phyloP scores from a whole-genome alignment of 2,113 vertebrate genomes.

The Triplophysa tibetana region DNA sequence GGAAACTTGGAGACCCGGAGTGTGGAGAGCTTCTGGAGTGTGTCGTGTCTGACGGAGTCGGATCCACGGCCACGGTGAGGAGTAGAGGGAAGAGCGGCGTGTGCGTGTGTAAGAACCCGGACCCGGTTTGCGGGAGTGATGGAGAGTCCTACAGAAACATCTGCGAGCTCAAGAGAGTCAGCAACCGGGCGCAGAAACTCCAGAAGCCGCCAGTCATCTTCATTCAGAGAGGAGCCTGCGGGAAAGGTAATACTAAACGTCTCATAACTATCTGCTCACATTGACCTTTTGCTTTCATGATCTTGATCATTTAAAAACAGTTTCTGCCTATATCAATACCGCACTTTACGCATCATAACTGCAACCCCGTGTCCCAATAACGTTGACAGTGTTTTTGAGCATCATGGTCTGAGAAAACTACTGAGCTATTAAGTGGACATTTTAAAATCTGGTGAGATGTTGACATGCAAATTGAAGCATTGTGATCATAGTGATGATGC shows the following conservation, averaged over 20 bases:
- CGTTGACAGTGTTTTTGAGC: neutral
- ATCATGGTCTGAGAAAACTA: neutral
- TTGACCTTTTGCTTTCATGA: too few relatives aligned
- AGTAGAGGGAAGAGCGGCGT: constrained; percentile 75
- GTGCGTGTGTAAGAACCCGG: constrained; percentile 79
- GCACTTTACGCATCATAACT: too few relatives aligned
- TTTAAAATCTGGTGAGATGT: neutral
- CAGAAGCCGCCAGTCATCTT: constrained; percentile 83
- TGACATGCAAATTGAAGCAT: too few relatives aligned
- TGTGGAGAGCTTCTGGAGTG: constrained; percentile 86
- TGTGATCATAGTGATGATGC: neutral
- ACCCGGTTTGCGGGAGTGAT: constrained; percentile 92
- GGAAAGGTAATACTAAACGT: constrained; percentile 74
- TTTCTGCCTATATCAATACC: neutral
- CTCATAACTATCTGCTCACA: too few relatives aligned
- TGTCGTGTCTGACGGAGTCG: constrained; percentile 71
- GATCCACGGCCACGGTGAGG: constrained; percentile 78
- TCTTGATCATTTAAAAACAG: too few relatives aligned
- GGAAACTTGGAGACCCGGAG: constrained; percentile 64
- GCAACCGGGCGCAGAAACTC: constrained; percentile 73
- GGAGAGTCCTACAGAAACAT: constrained; percentile 84
- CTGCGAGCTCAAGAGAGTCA: constrained; percentile 87
- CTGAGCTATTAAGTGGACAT: too few relatives aligned
- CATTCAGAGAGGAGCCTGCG: constrained; percentile 89
- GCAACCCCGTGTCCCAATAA: too few relatives aligned